These are phyloP conservation scores for Eupithecia subfuscata DNA, from an alignment of 2,888 invertebrate genomes.

Conservation along the genomic window DNA sequence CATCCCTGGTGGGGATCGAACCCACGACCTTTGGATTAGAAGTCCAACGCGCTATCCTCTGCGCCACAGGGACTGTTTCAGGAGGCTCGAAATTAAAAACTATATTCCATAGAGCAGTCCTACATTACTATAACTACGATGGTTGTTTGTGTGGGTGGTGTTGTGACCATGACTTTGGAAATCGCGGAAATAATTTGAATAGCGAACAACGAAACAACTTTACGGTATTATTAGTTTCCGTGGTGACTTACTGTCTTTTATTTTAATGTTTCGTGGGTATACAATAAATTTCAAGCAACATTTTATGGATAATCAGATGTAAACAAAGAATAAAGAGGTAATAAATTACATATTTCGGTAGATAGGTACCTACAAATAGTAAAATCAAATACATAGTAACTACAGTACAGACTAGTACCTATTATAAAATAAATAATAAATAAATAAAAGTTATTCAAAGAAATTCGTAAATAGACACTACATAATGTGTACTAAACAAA, in stretches of 20 bases:
- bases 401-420: too few relatives aligned
- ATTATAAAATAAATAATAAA: too few relatives aligned
- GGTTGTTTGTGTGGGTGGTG: constrained; percentile 26
- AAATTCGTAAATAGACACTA: too few relatives aligned
- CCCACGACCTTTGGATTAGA: constrained; percentile 95
- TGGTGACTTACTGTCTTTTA: neutral
- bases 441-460: too few relatives aligned
- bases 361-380: too few relatives aligned
- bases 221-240: too few relatives aligned
- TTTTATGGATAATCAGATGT: neutral
- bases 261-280: neutral
- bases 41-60: constrained; percentile 95
- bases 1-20: constrained; percentile 93
- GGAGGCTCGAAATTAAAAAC: constrained; percentile 51
- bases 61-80: constrained; percentile 88
- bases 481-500: too few relatives aligned
- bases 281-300: neutral
- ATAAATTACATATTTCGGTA: neutral
- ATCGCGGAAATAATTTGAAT: constrained; percentile 27
- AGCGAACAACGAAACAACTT: neutral
- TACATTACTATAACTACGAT: constrained; percentile 32
- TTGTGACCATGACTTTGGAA: constrained; percentile 33
- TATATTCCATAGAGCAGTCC: constrained; percentile 37
- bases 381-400: neutral
- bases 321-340: too few relatives aligned